These are phyloP conservation scores for Rhopalosiphum nymphaeae DNA, from an alignment of 2,888 invertebrate species.

Conservation along the genomic window DNA sequence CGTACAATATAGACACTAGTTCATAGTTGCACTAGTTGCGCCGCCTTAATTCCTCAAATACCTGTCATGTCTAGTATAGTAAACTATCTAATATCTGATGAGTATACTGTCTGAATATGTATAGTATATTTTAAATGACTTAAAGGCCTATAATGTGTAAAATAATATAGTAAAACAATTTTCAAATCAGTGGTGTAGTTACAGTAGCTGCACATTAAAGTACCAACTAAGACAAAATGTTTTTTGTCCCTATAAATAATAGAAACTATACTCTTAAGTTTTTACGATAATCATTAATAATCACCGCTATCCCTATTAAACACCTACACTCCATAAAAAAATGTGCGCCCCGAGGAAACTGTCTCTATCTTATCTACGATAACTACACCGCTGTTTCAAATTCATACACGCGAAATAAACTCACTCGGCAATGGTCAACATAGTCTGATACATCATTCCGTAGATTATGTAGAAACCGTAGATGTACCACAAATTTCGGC, in stretches of 20 bases:
- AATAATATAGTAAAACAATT: not conserved
- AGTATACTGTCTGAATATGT: not conserved
- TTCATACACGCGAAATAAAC: slow-evolving; percentile 66
- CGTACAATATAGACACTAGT: not conserved
- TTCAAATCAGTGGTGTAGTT: not conserved
- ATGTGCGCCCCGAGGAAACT: too few species aligned
- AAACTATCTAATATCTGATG: not conserved
- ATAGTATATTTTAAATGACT: not conserved
- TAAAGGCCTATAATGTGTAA: not conserved
- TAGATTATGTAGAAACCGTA: slow-evolving; percentile 83
- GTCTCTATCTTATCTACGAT: too few species aligned
- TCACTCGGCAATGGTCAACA: slow-evolving; percentile 82
- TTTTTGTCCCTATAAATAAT: too few species aligned
- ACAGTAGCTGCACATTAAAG: too few species aligned
- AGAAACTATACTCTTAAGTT: too few species aligned
- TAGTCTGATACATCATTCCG: slow-evolving; percentile 83
- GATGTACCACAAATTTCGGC: slow-evolving; percentile 77
- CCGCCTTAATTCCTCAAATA: not conserved
- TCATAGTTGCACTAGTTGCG: too few species aligned
- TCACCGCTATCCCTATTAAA: too few species aligned
- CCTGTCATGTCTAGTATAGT: not conserved
- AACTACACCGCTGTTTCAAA: not conserved
- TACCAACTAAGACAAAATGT: too few species aligned
- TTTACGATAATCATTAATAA: too few species aligned
- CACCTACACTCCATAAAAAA: too few species aligned